These are phyloP conservation scores for Abrostola tripartita DNA, from an alignment of 2,888 invertebrate species.

Conservation along the genomic window DNA sequence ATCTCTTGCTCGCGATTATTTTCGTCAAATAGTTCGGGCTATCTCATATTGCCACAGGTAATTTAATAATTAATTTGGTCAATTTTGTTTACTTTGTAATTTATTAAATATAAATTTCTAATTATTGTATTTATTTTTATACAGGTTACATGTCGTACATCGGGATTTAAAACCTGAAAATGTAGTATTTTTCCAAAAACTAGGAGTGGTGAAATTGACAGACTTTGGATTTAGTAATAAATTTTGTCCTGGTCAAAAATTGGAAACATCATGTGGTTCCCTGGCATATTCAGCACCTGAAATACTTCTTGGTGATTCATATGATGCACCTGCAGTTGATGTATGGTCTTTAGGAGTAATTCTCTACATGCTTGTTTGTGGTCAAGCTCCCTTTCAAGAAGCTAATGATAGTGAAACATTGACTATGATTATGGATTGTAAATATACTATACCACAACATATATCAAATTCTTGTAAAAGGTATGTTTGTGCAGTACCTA, in stretches of 20 bases:
- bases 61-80: conserved; percentile 62
- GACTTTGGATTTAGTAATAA: conserved; percentile 99
- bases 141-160: conserved; percentile 90
- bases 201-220: conserved; percentile 98
- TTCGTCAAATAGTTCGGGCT: conserved; percentile 98
- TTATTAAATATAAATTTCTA: neutral
- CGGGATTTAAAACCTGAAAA: conserved; percentile 99
- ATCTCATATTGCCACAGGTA: conserved; percentile 99
- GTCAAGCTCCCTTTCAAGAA: conserved; percentile 99
- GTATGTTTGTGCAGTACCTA: conserved; percentile 73
- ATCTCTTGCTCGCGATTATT: conserved; percentile 96
- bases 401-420: conserved; percentile 99
- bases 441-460: conserved; percentile 96
- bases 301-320: conserved; percentile 99
- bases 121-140: conserved; percentile 52
- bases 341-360: conserved; percentile 99
- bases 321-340: conserved; percentile 99
- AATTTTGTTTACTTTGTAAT: neutral
- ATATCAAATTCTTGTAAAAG: conserved; percentile 95
- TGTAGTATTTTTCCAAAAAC: conserved; percentile 99
- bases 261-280: conserved; percentile 99
- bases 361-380: conserved; percentile 99
- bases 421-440: conserved; percentile 99
- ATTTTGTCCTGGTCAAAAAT: conserved; percentile 98
- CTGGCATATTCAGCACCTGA: conserved; percentile 99